phyloP scores from a whole-genome alignment of 2,888 invertebrate species.

The Halocaridina rubra region DNA sequence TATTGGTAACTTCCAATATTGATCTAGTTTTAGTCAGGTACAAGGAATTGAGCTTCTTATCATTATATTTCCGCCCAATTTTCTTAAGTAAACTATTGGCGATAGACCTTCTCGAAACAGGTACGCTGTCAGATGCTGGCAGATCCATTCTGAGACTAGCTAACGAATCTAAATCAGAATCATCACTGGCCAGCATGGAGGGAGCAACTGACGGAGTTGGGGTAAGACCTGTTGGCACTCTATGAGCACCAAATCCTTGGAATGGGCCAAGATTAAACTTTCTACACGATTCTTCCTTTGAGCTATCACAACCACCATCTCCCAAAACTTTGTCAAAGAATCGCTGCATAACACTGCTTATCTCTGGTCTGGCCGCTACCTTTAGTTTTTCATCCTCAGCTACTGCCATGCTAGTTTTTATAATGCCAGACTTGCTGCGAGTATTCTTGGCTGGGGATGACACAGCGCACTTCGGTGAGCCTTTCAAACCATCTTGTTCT shows the following conservation, averaged over 20 bases:
- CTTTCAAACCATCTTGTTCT: slow-evolving; percentile 31
- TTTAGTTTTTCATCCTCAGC: slow-evolving; percentile 38
- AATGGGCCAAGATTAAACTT: slow-evolving; percentile 53
- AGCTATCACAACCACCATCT: slow-evolving; percentile 17
- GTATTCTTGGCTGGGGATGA: slow-evolving; percentile 49
- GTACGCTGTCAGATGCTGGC: slow-evolving; percentile 63
- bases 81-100: slow-evolving; percentile 56
- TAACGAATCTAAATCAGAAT: slow-evolving; percentile 59
- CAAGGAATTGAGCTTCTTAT: slow-evolving; percentile 32
- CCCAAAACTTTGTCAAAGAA: slow-evolving; percentile 59
- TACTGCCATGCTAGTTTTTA: slow-evolving; percentile 49
- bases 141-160: slow-evolving; percentile 56
- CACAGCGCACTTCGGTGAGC: slow-evolving; percentile 13
- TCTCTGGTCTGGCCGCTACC: slow-evolving; percentile 56
- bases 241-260: slow-evolving; percentile 46
- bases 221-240: slow-evolving; percentile 59
- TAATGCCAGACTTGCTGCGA: slow-evolving; percentile 52
- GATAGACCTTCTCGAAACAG: slow-evolving; percentile 53
- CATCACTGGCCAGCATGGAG: slow-evolving; percentile 61
- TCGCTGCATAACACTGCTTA: slow-evolving; percentile 52
- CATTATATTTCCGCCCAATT: slow-evolving; percentile 53
- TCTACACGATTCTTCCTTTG: slow-evolving; percentile 28
- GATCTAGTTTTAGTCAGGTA: slow-evolving; percentile 47
- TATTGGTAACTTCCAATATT: slow-evolving; percentile 45
- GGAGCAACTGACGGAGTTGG: slow-evolving; percentile 63